Percentiles rank a stretch among this genome's conserved stretches.
Evolutionary conservation across 2,888 invertebrate species (phyloP).

Genomic region (Brachynemurus nebulosus): DNA sequence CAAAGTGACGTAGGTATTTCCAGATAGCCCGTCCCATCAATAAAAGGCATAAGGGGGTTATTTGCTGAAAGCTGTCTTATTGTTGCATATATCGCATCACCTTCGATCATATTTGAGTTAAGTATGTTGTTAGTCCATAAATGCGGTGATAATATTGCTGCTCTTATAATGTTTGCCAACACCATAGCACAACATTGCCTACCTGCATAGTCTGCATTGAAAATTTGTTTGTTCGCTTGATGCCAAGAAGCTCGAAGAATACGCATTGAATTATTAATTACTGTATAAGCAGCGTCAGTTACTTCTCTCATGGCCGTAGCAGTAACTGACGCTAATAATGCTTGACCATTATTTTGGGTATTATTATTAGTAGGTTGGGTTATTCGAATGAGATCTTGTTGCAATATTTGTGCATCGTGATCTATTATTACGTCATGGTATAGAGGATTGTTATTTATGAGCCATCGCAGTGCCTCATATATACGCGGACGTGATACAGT

Average conservation of each 20-base stretch:
- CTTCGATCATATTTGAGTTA: constrained; percentile 17
- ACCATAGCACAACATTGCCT: constrained; percentile 21
- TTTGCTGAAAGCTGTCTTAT: constrained; percentile 3
- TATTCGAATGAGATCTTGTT: constrained; percentile 8
- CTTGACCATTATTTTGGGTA: background rate
- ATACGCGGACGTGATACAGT: constrained; percentile 2
- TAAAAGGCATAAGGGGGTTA: background rate
- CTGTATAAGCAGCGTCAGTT: background rate
- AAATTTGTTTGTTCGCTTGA: constrained; percentile 19
- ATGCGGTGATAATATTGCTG: constrained; percentile 2
- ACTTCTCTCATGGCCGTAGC: background rate
- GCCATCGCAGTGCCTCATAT: constrained; percentile 10
- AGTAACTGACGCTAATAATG: background rate
- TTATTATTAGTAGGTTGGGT: constrained; percentile 7
- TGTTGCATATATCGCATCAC: constrained; percentile 13
- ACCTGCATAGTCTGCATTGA: constrained; percentile 18
- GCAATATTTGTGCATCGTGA: constrained; percentile 4
- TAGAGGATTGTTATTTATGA: constrained; percentile 11
- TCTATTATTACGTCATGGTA: constrained; percentile 10
- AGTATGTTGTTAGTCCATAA: constrained; percentile 15
- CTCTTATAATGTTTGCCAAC: constrained; percentile 16
- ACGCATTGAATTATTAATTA: constrained; percentile 5
- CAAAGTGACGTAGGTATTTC: constrained; percentile 9
- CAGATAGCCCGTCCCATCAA: constrained; percentile 7
- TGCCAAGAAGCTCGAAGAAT: constrained; percentile 22